phyloP scores from a whole-genome alignment of 2,113 vertebrate species.

The Rhinolophus ferrumequinum region DNA sequence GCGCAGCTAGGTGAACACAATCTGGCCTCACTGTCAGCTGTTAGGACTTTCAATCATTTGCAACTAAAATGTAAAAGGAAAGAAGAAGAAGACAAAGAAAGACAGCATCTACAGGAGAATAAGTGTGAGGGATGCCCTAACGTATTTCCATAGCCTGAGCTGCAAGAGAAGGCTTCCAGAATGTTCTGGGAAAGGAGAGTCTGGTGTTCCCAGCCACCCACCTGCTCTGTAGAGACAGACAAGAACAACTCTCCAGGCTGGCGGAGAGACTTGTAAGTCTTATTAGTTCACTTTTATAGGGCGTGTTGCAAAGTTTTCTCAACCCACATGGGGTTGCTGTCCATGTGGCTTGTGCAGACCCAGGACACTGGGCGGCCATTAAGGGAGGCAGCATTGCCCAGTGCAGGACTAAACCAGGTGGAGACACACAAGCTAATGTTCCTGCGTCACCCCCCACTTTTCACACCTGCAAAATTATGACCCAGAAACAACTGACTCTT shows the following conservation, averaged over 20 bases:
- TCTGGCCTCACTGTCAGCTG: not conserved
- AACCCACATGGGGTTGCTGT: not conserved
- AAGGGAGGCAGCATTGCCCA: not conserved
- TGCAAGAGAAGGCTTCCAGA: not conserved
- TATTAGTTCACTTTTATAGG: not conserved
- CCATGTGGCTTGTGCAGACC: not conserved
- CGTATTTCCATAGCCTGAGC: not conserved
- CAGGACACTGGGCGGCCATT: accelerated
- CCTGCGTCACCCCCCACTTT: not conserved
- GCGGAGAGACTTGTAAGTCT: not conserved
- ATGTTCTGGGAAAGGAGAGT: not conserved
- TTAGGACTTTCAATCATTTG: not conserved
- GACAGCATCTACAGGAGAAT: not conserved
- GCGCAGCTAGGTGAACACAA: accelerated
- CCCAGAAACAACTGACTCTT: not conserved
- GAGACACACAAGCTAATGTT: not conserved
- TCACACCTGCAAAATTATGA: not conserved
- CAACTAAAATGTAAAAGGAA: not conserved
- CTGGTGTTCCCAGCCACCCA: not conserved
- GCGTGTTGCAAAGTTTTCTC: not conserved
- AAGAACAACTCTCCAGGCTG: not conserved
- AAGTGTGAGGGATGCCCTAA: not conserved
- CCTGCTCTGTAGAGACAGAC: not conserved
- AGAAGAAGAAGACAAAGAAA: not conserved
- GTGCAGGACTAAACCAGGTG: not conserved